These are phyloP conservation scores for Aurelia coerulea DNA, from an alignment of 30 jellyfish, hydroid and myxozoan species.

Conservation along the genomic window DNA sequence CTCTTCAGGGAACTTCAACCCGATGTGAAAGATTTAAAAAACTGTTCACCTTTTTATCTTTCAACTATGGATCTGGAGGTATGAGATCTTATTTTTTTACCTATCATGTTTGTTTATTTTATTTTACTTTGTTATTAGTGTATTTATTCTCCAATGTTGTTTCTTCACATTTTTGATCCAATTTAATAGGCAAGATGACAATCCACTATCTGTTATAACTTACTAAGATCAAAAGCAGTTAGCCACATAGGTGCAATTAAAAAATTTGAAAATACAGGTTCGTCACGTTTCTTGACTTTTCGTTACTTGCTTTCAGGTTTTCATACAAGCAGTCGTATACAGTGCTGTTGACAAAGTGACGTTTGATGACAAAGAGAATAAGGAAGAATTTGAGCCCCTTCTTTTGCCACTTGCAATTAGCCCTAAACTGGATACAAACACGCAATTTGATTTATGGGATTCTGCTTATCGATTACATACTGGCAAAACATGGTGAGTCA, in stretches of 20 bases:
- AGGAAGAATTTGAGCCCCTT: conserved; percentile 43
- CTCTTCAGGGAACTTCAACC: conserved; percentile 69
- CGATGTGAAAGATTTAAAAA: conserved; percentile 72
- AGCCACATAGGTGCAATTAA: no score
- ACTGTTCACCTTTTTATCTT: conserved; percentile 77
- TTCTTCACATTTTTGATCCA: no score
- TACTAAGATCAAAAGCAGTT: no score
- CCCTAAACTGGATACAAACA: conserved; percentile 35
- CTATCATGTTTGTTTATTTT: no score
- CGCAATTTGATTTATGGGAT: conserved; percentile 86
- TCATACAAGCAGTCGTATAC: conserved; percentile 74
- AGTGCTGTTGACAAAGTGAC: conserved; percentile 37
- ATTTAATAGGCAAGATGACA: no score
- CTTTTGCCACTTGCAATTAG: conserved; percentile 62
- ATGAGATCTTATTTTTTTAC: neutral
- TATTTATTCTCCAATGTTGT: no score
- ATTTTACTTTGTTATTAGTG: no score
- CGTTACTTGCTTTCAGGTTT: conserved; percentile 39
- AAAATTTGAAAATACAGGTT: no score
- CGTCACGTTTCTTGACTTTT: no score
- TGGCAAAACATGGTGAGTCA: conserved; percentile 81
- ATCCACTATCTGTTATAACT: no score
- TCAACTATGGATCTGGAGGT: conserved; percentile 89
- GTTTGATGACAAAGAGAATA: neutral
- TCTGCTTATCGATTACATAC: conserved; percentile 82